Percentiles rank a stretch among this genome's conserved stretches.
Evolutionary conservation across 2,113 vertebrate species (phyloP).

Genomic region (Turnix velox): DNA sequence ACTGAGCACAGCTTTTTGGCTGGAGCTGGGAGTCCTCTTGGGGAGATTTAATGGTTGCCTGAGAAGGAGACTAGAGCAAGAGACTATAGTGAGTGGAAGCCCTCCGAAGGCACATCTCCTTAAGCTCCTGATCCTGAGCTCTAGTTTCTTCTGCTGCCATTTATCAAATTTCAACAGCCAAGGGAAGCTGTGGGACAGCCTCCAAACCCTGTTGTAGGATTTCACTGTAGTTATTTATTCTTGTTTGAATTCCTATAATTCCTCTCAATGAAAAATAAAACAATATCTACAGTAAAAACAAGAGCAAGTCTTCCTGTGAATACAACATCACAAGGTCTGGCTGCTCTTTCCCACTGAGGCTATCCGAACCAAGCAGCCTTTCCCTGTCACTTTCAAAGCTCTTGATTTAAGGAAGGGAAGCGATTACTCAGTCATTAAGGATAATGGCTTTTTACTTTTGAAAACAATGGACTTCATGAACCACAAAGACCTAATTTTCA

Average conservation of each 20-base stretch:
- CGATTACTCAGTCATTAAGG: background rate
- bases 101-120: background rate
- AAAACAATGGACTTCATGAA: conserved; percentile 57
- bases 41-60: background rate
- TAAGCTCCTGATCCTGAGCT: background rate
- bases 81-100: background rate
- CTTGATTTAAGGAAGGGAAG: conserved; percentile 20
- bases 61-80: background rate
- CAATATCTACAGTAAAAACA: conserved; percentile 11
- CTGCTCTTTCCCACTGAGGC: background rate
- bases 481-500: conserved; percentile 20
- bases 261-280: background rate
- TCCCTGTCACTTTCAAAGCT: conserved; percentile 10
- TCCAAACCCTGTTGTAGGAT: background rate
- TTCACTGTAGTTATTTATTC: background rate
- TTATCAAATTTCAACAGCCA: background rate
- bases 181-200: background rate
- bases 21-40: background rate
- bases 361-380: conserved; percentile 15
- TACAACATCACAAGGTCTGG: background rate
- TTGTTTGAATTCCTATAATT: background rate
- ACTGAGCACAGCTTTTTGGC: background rate
- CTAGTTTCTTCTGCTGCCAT: background rate
- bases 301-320: background rate
- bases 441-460: conserved; percentile 42